phyloP scores from a whole-genome alignment of 2,888 invertebrate genomes.

The Sesamia inferens region DNA sequence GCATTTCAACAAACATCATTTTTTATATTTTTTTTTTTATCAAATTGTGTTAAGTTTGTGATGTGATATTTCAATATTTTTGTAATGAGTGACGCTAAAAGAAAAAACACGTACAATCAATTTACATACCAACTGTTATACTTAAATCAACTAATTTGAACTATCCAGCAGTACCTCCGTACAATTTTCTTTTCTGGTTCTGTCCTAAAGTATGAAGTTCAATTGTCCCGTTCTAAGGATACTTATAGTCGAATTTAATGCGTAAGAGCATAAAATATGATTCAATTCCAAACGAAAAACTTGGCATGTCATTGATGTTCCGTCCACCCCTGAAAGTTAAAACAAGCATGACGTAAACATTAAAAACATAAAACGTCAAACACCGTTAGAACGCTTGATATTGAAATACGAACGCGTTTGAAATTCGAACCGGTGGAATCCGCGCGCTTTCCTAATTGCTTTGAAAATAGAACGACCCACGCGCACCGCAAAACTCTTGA shows the following conservation, averaged over 20 bases:
- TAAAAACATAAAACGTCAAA: slow-evolving; percentile 35
- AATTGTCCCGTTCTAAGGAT: too few species aligned
- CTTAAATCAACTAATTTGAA: too few species aligned
- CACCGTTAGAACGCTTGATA: slow-evolving; percentile 50
- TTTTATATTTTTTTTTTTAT: too few species aligned
- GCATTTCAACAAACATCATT: too few species aligned
- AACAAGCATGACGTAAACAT: slow-evolving; percentile 25
- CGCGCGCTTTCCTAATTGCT: slow-evolving; percentile 83
- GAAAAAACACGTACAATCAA: too few species aligned
- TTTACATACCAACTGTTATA: too few species aligned
- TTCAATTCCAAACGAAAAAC: background rate
- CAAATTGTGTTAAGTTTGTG: too few species aligned
- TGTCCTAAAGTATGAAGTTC: background rate
- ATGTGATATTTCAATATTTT: too few species aligned
- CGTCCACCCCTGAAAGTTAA: slow-evolving; percentile 6
- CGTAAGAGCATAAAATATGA: background rate
- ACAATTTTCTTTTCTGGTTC: background rate
- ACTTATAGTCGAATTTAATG: background rate
- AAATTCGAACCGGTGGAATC: slow-evolving; percentile 77
- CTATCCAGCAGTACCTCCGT: too few species aligned
- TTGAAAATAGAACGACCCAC: slow-evolving; percentile 80
- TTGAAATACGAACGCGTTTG: slow-evolving; percentile 74
- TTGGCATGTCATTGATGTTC: background rate
- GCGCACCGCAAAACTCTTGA: slow-evolving; percentile 66
- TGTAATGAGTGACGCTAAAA: too few species aligned